Base-by-base conservation (phyloP, 2,888 invertebrate genomes). In the Polymixis flavicincta region DNA sequence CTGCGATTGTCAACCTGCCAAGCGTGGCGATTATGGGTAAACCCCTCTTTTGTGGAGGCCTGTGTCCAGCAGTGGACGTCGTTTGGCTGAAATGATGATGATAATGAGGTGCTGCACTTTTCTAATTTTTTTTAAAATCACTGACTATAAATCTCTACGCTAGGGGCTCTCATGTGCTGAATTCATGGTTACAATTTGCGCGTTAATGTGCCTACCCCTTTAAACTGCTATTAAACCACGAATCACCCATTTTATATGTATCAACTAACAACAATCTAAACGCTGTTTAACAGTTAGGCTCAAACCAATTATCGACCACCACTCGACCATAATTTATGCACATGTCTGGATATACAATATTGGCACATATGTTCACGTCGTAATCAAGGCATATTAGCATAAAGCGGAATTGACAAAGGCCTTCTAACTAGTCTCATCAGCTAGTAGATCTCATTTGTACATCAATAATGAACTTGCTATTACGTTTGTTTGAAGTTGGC, bases 361-460 rank as follows among this genome's bases (percentile, higher is more conserved):
- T 54, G 55, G 70, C 63, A 64, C 80, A 81, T 71, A 84, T 80
- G 80, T 78, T 83, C 84, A 80, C 75, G 74, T 83, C 68, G 84
- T 89, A 90, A 90, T 91, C 88, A 89, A 88, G 85, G 74, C 67
- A 76, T 87, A 91, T 91, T 89, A 87, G 84, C 89, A 91, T 90
- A 88, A 84, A 89, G 74, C 83, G 75, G 85, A 87, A 91, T 87
- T 87, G 89, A 90, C 90, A 90, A 90, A 89, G 88, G 88, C 80
- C 74, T 74, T 80, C 85, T 90, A 88, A 89, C 89, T 87, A 88
- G 78, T 81, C 82, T 74, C 85, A 80, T 78, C 82, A 85, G 69
- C 59, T 25, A n/a, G 70, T 63, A 83, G 75, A 82, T 83, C 67
- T 71, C 79, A 82, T 86, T 89, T 87, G 82, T 78, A 85, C 83